Percentiles rank a stretch among this genome's conserved stretches.
phyloP scores from a whole-genome alignment of 1,140 invertebrate species.

The Chionoecetes opilio region DNA sequence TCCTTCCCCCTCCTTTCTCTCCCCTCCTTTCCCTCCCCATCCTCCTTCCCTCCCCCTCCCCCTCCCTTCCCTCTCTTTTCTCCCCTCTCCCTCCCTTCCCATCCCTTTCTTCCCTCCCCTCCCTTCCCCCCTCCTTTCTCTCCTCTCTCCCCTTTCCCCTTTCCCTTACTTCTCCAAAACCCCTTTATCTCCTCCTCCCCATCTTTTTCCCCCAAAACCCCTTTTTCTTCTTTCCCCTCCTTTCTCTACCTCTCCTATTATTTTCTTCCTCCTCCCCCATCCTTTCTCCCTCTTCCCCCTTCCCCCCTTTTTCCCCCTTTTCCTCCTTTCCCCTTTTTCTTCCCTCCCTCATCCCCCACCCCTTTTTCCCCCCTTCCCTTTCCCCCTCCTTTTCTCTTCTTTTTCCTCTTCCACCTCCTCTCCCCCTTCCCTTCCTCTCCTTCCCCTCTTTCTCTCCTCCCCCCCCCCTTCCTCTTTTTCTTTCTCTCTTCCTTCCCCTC shows the following conservation, averaged over 20 bases:
- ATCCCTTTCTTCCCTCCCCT: too few relatives aligned
- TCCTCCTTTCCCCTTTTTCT: background rate
- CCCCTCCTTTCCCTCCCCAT: background rate
- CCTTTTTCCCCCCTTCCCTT: background rate
- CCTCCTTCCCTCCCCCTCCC: background rate
- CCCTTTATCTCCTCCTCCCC: background rate
- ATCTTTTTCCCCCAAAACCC: background rate
- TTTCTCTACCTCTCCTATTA: background rate
- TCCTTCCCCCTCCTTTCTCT: conserved; percentile 22
- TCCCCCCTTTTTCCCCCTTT: background rate
- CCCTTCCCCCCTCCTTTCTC: background rate
- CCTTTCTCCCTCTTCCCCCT: background rate
- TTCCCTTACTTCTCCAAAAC: background rate
- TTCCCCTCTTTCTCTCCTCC: background rate
- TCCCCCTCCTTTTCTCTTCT: too few relatives aligned
- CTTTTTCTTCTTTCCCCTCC: background rate
- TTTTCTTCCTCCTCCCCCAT: background rate
- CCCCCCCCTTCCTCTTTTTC: background rate
- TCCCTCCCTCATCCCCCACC: background rate
- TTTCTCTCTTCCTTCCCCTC: background rate
- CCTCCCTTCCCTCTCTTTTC: background rate
- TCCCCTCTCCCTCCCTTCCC: background rate
- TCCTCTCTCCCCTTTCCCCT: background rate
- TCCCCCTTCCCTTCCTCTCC: background rate
- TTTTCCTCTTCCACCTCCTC: background rate